phyloP scores from a whole-genome alignment of 2,888 invertebrate genomes.

The Spilosoma lubricipeda region DNA sequence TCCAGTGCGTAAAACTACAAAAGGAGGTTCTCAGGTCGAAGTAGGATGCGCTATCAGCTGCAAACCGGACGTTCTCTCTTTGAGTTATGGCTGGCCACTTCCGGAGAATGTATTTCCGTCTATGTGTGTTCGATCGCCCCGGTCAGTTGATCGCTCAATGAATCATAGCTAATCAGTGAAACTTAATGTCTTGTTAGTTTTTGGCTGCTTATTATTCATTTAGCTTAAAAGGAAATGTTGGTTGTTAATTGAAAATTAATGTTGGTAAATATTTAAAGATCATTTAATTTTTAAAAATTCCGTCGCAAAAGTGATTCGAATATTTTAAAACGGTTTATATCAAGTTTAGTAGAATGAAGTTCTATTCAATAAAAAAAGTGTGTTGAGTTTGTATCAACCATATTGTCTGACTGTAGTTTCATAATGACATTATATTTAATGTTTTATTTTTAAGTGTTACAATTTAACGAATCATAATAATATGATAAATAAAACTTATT shows the following conservation, averaged over 20 bases:
- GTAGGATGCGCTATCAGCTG: slow-evolving; percentile 69
- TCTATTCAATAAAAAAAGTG: background rate
- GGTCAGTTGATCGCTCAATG: slow-evolving; percentile 78
- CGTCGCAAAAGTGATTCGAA: too few species aligned
- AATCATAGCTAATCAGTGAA: slow-evolving; percentile 76
- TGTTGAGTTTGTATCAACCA: too few species aligned
- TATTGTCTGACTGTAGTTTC: too few species aligned
- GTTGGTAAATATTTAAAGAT: background rate
- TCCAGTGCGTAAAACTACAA: slow-evolving; percentile 47
- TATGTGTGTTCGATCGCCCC: slow-evolving; percentile 64
- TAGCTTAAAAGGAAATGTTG: slow-evolving; percentile 18
- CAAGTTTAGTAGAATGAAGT: background rate
- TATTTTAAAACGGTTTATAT: too few species aligned
- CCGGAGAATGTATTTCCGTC: slow-evolving; percentile 80
- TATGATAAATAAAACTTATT: too few species aligned
- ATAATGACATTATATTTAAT: too few species aligned
- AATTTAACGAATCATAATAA: too few species aligned
- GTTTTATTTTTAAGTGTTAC: too few species aligned
- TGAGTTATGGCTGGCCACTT: slow-evolving; percentile 82
- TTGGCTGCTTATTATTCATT: slow-evolving; percentile 23
- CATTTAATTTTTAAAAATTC: too few species aligned
- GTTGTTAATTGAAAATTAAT: slow-evolving; percentile 23
- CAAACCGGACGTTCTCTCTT: slow-evolving; percentile 73
- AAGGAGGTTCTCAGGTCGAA: slow-evolving; percentile 55
- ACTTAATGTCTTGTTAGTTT: slow-evolving; percentile 45